phyloP scores from a whole-genome alignment of 2,113 vertebrate species.

The Sinocyclocheilus rhinocerous region DNA sequence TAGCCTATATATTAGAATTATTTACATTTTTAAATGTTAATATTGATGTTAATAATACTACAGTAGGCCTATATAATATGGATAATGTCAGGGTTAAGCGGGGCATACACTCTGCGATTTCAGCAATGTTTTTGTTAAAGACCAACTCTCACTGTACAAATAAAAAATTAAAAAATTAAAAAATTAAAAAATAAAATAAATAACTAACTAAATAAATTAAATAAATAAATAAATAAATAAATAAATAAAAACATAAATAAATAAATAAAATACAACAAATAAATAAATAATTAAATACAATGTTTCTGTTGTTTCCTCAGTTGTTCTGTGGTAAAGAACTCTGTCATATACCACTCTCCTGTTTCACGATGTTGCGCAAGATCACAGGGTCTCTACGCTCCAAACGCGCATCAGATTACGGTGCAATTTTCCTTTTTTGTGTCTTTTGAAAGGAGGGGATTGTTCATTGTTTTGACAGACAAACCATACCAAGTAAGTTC shows the following conservation, averaged over 20 bases:
- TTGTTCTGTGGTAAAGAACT: neutral
- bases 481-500: neutral
- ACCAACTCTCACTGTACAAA: too few relatives aligned
- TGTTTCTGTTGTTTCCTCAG: neutral
- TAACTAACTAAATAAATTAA: too few relatives aligned
- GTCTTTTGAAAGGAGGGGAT: conserved; percentile 68
- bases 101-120: too few relatives aligned
- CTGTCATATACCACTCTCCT: conserved; percentile 14
- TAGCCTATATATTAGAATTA: too few relatives aligned
- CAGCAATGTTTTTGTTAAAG: too few relatives aligned
- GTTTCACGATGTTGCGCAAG: conserved; percentile 36
- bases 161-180: too few relatives aligned
- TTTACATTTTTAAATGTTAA: neutral
- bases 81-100: too few relatives aligned
- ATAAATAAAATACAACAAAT: neutral
- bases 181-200: too few relatives aligned
- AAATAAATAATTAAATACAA: neutral
- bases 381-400: conserved; percentile 24
- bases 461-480: conserved; percentile 64
- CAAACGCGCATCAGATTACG: conserved; percentile 66
- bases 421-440: conserved; percentile 59
- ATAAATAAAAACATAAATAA: too few relatives aligned
- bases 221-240: too few relatives aligned
- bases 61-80: too few relatives aligned
- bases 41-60: too few relatives aligned